These are phyloP conservation scores for Mythimna loreyi DNA, from an alignment of 2,888 invertebrate species.

Conservation along the genomic window DNA sequence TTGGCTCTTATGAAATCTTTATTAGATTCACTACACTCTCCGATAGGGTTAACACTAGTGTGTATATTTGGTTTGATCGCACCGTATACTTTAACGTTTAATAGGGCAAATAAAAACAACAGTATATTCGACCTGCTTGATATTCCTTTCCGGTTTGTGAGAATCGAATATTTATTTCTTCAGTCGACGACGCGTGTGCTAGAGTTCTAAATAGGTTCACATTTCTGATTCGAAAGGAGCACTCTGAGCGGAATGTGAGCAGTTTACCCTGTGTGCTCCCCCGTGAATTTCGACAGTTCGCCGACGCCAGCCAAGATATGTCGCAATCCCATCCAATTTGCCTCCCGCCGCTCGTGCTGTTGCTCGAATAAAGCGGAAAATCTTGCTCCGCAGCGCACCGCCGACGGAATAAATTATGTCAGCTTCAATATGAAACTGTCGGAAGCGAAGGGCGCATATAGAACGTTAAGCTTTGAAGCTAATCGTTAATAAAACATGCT, in stretches of 20 bases:
- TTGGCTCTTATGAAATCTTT: constrained; percentile 75
- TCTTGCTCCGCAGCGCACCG: constrained; percentile 76
- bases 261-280: constrained; percentile 83
- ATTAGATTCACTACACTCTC: constrained; percentile 61
- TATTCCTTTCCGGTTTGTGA: constrained; percentile 47
- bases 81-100: constrained; percentile 1
- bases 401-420: constrained; percentile 85
- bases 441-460: constrained; percentile 66
- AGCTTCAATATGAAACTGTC: constrained; percentile 78
- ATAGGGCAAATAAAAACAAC: constrained; percentile 40
- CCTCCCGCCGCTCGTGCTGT: constrained; percentile 84
- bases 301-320: constrained; percentile 85
- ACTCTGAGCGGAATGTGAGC: constrained; percentile 80
- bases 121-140: constrained; percentile 34
- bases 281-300: constrained; percentile 85
- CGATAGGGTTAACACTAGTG: constrained; percentile 13
- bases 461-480: constrained; percentile 53
- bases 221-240: constrained; percentile 78
- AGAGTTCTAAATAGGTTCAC: constrained; percentile 78
- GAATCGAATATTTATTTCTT: constrained; percentile 63
- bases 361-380: constrained; percentile 87
- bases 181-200: constrained; percentile 61
- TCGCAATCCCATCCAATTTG: constrained; percentile 89
- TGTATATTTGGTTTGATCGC: not conserved
- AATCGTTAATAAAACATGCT: constrained; percentile 51